phyloP scores from a whole-genome alignment of 2,888 invertebrate species.

The Galerucella calmariensis region DNA sequence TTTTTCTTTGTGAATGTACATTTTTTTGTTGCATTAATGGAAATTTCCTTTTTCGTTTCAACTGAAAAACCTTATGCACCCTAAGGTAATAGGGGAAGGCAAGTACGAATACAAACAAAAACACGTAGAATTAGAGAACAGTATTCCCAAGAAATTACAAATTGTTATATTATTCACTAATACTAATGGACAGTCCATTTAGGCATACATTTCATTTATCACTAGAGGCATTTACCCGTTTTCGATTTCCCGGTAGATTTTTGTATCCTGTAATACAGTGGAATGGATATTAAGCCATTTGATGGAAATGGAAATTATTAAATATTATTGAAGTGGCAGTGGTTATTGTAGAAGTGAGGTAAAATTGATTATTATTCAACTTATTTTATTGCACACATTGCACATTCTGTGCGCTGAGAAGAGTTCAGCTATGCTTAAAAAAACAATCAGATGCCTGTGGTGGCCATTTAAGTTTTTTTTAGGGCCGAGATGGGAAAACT shows the following conservation, averaged over 20 bases:
- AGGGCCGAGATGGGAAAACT: no score
- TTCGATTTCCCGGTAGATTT: slow-evolving; percentile 11
- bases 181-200: slow-evolving; percentile 41
- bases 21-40: neutral
- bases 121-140: slow-evolving; percentile 13
- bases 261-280: neutral
- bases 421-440: no score
- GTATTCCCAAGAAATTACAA: slow-evolving; percentile 41
- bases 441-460: no score
- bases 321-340: no score
- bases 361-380: no score
- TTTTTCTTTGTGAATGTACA: neutral
- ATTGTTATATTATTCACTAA: slow-evolving; percentile 39
- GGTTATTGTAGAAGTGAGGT: no score
- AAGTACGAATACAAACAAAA: slow-evolving; percentile 15
- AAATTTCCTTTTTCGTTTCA: slow-evolving; percentile 1
- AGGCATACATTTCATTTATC: slow-evolving; percentile 34
- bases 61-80: neutral
- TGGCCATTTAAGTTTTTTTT: no score
- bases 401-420: no score
- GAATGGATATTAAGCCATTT: neutral
- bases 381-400: no score
- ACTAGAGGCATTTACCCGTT: slow-evolving; percentile 13
- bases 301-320: neutral
- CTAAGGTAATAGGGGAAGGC: slow-evolving; percentile 1